Evolutionary conservation across 2,113 vertebrate species (phyloP).

Genomic region (Dissostichus mawsoni): DNA sequence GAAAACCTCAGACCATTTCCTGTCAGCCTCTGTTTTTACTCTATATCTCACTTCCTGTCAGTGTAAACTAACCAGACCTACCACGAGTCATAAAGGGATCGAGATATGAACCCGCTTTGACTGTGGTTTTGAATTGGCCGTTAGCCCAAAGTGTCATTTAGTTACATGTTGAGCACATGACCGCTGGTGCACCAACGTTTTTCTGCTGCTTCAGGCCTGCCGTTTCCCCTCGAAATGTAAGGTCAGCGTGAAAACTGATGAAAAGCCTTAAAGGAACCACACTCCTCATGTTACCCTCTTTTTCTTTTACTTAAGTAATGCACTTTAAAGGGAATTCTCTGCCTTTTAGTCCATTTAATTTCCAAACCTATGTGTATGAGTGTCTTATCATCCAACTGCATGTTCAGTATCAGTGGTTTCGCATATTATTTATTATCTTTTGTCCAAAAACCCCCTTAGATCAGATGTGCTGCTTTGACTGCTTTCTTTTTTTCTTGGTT

Average conservation of each 20-base stretch:
- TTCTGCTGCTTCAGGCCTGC: background rate
- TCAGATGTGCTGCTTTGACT: too few species aligned
- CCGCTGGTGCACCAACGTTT: background rate
- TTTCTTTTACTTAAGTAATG: slow-evolving; percentile 3
- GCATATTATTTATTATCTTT: too few species aligned
- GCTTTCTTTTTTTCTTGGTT: too few species aligned
- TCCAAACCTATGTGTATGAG: background rate
- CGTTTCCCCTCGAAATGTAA: too few species aligned
- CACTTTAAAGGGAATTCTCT: background rate
- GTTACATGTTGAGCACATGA: background rate
- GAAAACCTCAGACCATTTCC: slow-evolving; percentile 46
- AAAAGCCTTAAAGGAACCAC: background rate
- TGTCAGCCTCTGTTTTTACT: slow-evolving; percentile 1
- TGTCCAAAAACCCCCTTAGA: too few species aligned
- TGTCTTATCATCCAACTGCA: too few species aligned
- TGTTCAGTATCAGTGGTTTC: too few species aligned
- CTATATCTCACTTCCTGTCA: slow-evolving; percentile 9
- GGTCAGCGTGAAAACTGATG: background rate
- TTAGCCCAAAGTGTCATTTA: background rate
- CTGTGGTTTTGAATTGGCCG: slow-evolving; percentile 44
- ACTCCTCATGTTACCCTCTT: background rate
- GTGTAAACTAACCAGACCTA: background rate
- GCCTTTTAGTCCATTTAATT: background rate
- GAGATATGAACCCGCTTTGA: slow-evolving; percentile 34
- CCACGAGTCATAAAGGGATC: slow-evolving; percentile 27